Evolutionary conservation across 2,113 vertebrate species (phyloP).

Genomic region (Ammodytes dubius): DNA sequence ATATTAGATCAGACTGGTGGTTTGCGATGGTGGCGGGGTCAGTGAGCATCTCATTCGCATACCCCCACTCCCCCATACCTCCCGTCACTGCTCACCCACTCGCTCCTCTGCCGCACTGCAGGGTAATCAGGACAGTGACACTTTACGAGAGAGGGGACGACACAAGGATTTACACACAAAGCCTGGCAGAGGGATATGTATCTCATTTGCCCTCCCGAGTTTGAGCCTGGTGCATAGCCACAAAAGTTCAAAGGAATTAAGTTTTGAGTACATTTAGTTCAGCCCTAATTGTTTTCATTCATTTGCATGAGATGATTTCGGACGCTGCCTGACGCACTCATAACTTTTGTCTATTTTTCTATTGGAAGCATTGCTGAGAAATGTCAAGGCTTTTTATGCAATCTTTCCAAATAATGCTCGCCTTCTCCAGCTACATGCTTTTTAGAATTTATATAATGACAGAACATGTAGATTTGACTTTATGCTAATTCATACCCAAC

Average conservation of each 20-base stretch:
- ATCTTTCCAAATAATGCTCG: constrained; percentile 41
- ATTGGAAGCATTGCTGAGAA: constrained; percentile 20
- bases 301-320: constrained; percentile 65
- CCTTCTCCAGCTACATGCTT: not conserved
- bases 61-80: constrained; percentile 35
- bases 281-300: constrained; percentile 70
- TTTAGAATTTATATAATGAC: not conserved
- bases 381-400: constrained; percentile 49
- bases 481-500: not conserved
- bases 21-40: constrained; percentile 82
- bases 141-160: constrained; percentile 79
- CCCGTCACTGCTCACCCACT: constrained; percentile 66
- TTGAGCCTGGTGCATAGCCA: constrained; percentile 60
- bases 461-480: not conserved
- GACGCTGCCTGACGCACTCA: constrained; percentile 32
- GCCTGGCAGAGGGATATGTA: constrained; percentile 65
- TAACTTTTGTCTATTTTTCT: constrained; percentile 42
- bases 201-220: constrained; percentile 74
- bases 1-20: constrained; percentile 83
- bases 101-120: constrained; percentile 74
- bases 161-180: constrained; percentile 81
- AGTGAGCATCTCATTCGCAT: constrained; percentile 80
- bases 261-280: constrained; percentile 63
- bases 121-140: constrained; percentile 83
- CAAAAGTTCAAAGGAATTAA: constrained; percentile 72